Conservation (phyloP, 2,888 invertebrate genomes). For the Hybos culiciformis region DNA sequence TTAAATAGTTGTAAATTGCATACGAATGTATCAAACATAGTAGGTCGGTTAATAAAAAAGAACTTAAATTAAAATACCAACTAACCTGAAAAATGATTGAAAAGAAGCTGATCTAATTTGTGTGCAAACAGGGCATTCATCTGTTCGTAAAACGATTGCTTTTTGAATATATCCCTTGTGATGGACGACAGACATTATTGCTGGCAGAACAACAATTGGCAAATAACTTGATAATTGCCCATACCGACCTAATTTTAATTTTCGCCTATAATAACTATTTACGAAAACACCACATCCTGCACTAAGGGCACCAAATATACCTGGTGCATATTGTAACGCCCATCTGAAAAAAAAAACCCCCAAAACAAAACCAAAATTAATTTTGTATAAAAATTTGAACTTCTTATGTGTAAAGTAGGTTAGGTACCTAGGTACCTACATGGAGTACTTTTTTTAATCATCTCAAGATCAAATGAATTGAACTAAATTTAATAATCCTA, state of each 20-base stretch:
- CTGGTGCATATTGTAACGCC: constrained; percentile 39
- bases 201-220: constrained; percentile 47
- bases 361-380: neutral
- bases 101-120: constrained; percentile 44
- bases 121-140: constrained; percentile 49
- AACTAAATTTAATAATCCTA: no score
- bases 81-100: constrained; percentile 39
- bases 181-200: constrained; percentile 38
- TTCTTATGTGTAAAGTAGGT: no score
- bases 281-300: constrained; percentile 41
- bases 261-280: constrained; percentile 48
- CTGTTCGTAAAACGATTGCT: constrained; percentile 42
- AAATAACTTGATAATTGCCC: constrained; percentile 47
- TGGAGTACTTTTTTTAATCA: no score
- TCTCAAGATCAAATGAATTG: no score
- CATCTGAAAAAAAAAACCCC: constrained; percentile 35
- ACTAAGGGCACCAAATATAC: constrained; percentile 39
- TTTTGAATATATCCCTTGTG: constrained; percentile 46
- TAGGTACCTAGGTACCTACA: no score
- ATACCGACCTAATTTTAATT: constrained; percentile 43
- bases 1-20: no score
- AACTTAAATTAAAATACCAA: no score
- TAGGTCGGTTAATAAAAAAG: no score
- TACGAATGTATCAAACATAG: no score
- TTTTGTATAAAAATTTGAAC: neutral